These are phyloP conservation scores for Porites lobata DNA, from an alignment of 92 coral and sea anemone species.

Conservation along the genomic window DNA sequence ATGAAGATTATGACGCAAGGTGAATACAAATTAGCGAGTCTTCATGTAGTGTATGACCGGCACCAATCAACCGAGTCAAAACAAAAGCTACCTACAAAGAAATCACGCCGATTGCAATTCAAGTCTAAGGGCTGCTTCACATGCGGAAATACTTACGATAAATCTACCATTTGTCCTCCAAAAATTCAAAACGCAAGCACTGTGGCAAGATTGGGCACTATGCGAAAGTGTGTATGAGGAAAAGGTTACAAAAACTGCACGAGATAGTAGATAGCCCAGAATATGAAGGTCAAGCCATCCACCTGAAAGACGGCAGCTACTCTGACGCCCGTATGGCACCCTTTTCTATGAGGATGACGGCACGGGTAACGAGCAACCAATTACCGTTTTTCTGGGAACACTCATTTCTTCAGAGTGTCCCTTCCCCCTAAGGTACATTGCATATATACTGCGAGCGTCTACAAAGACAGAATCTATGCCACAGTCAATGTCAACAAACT, in stretches of 20 bases:
- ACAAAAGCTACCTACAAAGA: neutral
- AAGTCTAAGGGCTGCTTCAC: conserved; percentile 34
- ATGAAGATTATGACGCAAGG: conserved; percentile 16
- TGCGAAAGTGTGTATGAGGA: conserved; percentile 6
- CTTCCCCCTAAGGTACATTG: neutral
- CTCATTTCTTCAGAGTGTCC: conserved; percentile 8
- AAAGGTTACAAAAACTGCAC: conserved; percentile 2
- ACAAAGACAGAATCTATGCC: conserved; percentile 24
- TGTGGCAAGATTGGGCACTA: conserved; percentile 11
- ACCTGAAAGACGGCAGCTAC: neutral
- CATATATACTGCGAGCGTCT: neutral
- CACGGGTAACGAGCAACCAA: conserved; percentile 40
- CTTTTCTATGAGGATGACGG: conserved; percentile 22
- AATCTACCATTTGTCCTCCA: conserved; percentile 14
- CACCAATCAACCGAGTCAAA: neutral
- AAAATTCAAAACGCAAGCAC: neutral
- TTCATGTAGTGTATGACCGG: neutral
- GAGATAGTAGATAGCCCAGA: conserved; percentile 28
- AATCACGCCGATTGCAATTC: conserved; percentile 6
- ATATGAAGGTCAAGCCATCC: conserved; percentile 41
- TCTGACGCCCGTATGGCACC: neutral
- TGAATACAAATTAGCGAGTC: neutral
- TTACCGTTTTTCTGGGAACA: conserved; percentile 45
- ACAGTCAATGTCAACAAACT: conserved; percentile 10
- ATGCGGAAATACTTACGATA: conserved; percentile 32